Conservation (phyloP, 2,888 invertebrate genomes). For the Pachydiplax longipennis region DNA sequence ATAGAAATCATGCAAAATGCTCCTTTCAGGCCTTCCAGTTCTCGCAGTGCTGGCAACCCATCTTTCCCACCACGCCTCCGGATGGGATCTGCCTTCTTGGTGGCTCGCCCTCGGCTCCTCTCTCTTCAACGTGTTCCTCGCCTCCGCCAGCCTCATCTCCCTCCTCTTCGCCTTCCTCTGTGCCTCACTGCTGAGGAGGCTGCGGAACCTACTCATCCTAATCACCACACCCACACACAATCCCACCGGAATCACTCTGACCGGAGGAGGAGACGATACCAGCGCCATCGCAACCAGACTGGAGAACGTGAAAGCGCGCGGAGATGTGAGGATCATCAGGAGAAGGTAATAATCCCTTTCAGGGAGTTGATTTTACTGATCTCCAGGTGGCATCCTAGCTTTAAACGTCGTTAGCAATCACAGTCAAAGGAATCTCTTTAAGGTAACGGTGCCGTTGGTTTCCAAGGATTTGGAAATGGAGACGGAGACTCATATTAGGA, state of each 20-base stretch:
- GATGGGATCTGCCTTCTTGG: constrained; percentile 68
- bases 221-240: constrained; percentile 11
- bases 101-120: constrained; percentile 68
- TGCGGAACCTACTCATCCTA: constrained; percentile 56
- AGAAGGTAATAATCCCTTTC: background rate
- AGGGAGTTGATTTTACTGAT: too few relatives aligned
- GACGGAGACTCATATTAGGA: too few relatives aligned
- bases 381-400: too few relatives aligned
- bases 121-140: constrained; percentile 71
- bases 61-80: constrained; percentile 70
- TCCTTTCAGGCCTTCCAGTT: constrained; percentile 68
- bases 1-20: background rate
- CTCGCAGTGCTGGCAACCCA: constrained; percentile 72
- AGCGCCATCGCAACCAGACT: background rate
- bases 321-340: constrained; percentile 19
- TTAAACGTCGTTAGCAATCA: too few relatives aligned
- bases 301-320: constrained; percentile 19
- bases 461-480: too few relatives aligned
- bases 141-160: constrained; percentile 73
- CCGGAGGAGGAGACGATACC: background rate
- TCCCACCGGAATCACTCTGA: constrained; percentile 3
- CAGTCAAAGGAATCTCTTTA: too few relatives aligned
- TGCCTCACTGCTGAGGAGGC: constrained; percentile 69
- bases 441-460: too few relatives aligned
- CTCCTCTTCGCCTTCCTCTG: constrained; percentile 73